Percentiles rank a stretch among this genome's conserved stretches.
Conservation (phyloP, 2,113 vertebrate genomes). For the Oceanites oceanicus region DNA sequence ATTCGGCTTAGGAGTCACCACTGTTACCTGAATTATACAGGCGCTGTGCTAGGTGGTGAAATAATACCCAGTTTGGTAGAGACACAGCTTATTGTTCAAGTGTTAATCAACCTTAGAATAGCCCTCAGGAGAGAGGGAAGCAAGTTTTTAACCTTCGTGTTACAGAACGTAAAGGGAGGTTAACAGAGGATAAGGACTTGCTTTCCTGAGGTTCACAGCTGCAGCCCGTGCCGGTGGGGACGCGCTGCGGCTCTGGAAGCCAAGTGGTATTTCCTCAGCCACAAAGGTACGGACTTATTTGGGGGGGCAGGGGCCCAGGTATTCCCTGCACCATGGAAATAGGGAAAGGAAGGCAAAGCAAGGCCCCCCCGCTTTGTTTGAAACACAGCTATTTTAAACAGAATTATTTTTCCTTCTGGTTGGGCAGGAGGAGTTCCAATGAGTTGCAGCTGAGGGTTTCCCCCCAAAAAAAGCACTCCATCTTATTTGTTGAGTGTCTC, state of each 20-base stretch:
- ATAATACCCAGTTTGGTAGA: background rate
- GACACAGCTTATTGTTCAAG: background rate
- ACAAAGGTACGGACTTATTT: rapidly evolving
- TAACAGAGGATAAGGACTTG: background rate
- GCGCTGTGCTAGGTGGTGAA: background rate
- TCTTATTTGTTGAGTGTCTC: background rate
- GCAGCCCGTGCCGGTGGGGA: rapidly evolving
- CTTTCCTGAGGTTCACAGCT: rapidly evolving
- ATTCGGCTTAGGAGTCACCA: background rate
- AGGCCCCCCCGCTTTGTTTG: background rate
- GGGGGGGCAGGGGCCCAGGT: rapidly evolving
- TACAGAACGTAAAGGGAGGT: background rate
- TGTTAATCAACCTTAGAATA: background rate
- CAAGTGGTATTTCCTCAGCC: rapidly evolving
- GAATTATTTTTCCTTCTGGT: background rate
- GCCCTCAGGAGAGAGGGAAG: background rate
- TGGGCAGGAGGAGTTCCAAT: background rate
- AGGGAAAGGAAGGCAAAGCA: background rate
- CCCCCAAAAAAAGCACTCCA: background rate
- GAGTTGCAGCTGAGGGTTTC: background rate
- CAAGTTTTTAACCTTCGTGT: background rate
- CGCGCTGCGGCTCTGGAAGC: rapidly evolving
- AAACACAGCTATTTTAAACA: background rate
- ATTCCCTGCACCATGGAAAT: rapidly evolving
- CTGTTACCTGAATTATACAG: background rate